Conservation (phyloP, 2,113 vertebrate genomes). For the Fregetta grallaria region DNA sequence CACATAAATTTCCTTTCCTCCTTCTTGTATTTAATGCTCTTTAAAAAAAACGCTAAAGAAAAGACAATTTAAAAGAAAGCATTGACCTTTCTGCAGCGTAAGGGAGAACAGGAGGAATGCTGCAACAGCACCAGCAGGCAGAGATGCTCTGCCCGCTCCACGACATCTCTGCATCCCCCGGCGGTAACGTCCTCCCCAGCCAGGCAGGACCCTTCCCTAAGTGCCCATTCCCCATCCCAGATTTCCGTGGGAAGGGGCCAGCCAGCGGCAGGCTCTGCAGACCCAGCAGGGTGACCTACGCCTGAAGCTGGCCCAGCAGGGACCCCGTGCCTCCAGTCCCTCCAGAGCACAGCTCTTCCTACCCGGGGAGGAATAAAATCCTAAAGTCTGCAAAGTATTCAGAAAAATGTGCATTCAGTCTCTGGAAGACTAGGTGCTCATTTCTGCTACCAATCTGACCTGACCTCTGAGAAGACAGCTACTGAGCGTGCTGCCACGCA, state of each 20-base stretch:
- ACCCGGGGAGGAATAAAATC: background rate
- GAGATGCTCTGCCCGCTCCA: background rate
- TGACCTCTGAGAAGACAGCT: background rate
- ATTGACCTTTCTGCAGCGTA: background rate
- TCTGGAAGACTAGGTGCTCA: background rate
- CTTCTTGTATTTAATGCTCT: background rate
- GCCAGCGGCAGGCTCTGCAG: background rate
- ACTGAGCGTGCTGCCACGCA: background rate
- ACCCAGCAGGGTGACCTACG: fast-evolving
- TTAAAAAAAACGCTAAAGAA: background rate
- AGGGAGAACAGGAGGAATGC: background rate
- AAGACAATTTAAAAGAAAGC: background rate
- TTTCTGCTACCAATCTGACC: background rate
- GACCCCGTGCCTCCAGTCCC: background rate
- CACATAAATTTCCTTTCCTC: background rate
- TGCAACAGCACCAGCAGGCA: background rate
- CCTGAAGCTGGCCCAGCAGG: background rate
- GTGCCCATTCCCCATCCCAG: background rate
- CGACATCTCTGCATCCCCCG: background rate
- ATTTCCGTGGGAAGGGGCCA: background rate
- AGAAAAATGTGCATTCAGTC: background rate
- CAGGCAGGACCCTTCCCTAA: background rate
- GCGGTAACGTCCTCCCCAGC: fast-evolving
- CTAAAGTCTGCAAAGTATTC: background rate
- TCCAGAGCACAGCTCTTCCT: background rate